Conservation (phyloP, 2,113 vertebrate species). For the Porphyrio hochstetteri region DNA sequence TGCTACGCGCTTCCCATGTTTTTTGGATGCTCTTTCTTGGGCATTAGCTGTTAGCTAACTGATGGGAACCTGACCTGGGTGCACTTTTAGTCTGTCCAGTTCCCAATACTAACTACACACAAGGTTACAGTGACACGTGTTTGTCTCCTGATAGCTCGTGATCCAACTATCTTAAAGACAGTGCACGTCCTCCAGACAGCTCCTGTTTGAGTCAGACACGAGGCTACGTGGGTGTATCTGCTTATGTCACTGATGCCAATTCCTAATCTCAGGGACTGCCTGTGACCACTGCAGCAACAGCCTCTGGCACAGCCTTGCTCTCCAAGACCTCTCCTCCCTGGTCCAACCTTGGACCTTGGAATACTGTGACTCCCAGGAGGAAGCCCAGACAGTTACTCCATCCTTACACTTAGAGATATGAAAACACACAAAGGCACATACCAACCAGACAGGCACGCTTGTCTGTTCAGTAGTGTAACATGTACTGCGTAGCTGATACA, state of each 20-base stretch:
- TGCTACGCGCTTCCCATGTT: not conserved
- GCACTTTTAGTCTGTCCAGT: not conserved
- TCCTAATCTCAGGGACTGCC: not conserved
- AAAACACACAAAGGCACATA: not conserved
- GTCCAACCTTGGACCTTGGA: not conserved
- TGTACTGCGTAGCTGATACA: not conserved
- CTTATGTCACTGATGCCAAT: not conserved
- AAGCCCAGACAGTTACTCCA: not conserved
- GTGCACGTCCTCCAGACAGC: not conserved
- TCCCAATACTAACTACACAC: not conserved
- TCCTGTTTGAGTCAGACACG: not conserved
- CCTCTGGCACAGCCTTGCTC: not conserved
- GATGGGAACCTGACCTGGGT: not conserved
- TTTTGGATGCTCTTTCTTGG: not conserved
- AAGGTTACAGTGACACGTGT: not conserved
- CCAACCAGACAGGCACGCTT: not conserved
- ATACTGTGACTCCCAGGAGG: not conserved
- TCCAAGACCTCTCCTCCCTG: not conserved
- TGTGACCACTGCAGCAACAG: not conserved
- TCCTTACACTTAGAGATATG: not conserved
- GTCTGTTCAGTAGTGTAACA: not conserved
- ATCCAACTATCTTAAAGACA: not conserved
- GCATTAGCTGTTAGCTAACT: not conserved
- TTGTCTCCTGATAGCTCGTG: not conserved
- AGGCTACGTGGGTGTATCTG: not conserved